Base-by-base conservation (phyloP, 2,888 invertebrate species). In the Anthrax anthrax region DNA sequence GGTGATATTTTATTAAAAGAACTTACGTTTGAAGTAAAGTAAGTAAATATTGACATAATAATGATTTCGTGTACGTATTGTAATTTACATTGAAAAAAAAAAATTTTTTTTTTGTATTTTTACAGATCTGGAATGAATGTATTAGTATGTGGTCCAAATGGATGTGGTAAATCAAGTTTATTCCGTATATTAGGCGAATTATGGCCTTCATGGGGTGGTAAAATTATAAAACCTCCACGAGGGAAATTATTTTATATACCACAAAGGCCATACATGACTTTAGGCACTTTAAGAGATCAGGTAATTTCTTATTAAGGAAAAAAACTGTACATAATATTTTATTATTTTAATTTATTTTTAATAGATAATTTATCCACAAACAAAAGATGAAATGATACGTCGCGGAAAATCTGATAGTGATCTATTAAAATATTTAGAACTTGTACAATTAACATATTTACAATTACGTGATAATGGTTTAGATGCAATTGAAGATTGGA, bases 131-230 rank as follows among this genome's bases (percentile, higher is more conserved):
- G 96, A 37, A 87, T 88, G 72, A 97, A 97, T 71, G 94, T 97
- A 1, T 69, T 97, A n/a, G 92, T 97, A 0, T 96, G 95, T 64
- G 97, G 97, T 0, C 97, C 97, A 3, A 98, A 98, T 66, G 97
- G 98, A 2, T 94, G 96, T 66, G 97, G 97, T 42, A 98, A 98
- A 69, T 92, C 92, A 45, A 96, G 95, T 1, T 74, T 98, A 58
- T 98, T 98, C 75, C 76, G 97, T 47, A 85, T 95, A 60, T 76
- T 98, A 14, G 97, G 97, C 39, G 96, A 94, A 74, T 70, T 98
- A 47, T 98, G 98, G 98, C 97, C 97, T 1, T 74, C 92, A 47
- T 96, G 94, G 75, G 90, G 91, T 19, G 96, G 95, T 3, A 80
- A 80, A 6, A 72, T 98, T 46, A 92, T 88, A 3, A 98, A 97